Conservation (phyloP, 2,888 invertebrate species). For the Drosophila infuscata region DNA sequence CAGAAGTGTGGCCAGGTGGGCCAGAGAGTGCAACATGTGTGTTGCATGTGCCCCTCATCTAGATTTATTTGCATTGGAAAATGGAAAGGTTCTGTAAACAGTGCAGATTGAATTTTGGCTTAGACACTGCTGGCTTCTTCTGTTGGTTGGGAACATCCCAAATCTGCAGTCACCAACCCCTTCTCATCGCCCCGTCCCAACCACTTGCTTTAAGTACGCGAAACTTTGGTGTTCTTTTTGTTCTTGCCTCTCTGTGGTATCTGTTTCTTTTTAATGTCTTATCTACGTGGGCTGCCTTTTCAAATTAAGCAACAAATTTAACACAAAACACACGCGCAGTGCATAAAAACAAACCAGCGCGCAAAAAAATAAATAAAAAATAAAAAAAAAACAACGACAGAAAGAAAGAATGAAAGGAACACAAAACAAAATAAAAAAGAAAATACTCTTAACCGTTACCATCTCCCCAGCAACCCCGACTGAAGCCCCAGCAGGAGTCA, state of each 20-base stretch:
- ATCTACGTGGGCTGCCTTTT: slow-evolving; percentile 67
- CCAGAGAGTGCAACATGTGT: slow-evolving; percentile 51
- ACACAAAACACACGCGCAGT: slow-evolving; percentile 73
- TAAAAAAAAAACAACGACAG: slow-evolving; percentile 7
- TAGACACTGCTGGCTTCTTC: slow-evolving; percentile 18
- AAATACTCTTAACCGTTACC: slow-evolving; percentile 39
- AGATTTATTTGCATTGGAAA: slow-evolving; percentile 71
- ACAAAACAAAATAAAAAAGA: slow-evolving; percentile 20
- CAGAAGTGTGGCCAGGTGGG: slow-evolving; percentile 15
- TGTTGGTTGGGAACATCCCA: slow-evolving; percentile 4
- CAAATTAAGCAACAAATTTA: slow-evolving; percentile 75
- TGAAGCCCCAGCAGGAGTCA: slow-evolving; percentile 50
- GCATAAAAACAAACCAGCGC: slow-evolving; percentile 67
- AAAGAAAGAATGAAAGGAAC: slow-evolving; percentile 11
- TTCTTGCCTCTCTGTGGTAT: slow-evolving; percentile 43
- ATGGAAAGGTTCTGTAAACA: slow-evolving; percentile 69
- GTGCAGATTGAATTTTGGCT: slow-evolving; percentile 43
- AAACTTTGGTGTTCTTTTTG: slow-evolving; percentile 11
- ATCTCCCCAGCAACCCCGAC: slow-evolving; percentile 24
- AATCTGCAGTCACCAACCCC: background rate
- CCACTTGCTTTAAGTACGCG: slow-evolving; percentile 32
- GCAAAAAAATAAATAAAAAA: background rate
- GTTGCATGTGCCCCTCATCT: slow-evolving; percentile 19
- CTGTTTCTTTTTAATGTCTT: slow-evolving; percentile 66
- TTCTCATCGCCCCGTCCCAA: background rate